Conservation (phyloP, 2,888 invertebrate genomes). For the Eucriotettix oculatus region DNA sequence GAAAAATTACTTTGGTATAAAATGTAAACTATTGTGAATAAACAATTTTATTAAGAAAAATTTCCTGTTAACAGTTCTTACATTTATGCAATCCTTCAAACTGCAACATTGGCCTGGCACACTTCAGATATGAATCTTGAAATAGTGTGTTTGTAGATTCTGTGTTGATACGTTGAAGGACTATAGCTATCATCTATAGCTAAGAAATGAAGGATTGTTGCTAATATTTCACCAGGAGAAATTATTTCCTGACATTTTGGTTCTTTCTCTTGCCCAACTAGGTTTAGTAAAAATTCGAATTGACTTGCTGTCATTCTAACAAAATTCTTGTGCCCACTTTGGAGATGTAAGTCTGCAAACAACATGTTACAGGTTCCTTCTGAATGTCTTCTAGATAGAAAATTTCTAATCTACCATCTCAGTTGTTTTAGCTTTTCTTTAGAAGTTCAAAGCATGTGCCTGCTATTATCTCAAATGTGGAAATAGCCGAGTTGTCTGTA, state of each 20-base stretch:
- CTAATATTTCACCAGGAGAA: not conserved
- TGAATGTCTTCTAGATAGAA: not conserved
- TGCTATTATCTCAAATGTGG: not conserved
- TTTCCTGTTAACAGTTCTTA: not conserved
- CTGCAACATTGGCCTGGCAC: not conserved
- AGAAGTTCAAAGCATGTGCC: not conserved
- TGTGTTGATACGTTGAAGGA: not conserved
- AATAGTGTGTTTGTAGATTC: not conserved
- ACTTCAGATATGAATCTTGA: not conserved
- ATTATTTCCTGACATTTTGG: not conserved
- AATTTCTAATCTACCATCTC: not conserved
- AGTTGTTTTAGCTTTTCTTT: not conserved
- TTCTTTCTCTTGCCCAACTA: not conserved
- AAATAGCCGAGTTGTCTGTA: not conserved
- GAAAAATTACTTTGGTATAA: not conserved
- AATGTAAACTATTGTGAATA: not conserved
- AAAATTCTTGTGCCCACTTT: too few species aligned
- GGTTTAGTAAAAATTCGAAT: not conserved
- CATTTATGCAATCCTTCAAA: not conserved
- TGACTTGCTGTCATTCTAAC: not conserved
- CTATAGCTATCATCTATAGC: not conserved
- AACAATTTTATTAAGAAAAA: not conserved
- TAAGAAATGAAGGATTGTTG: not conserved
- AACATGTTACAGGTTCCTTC: not conserved
- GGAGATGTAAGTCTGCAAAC: not conserved